A percentile compares a stretch with the other conserved stretches of the same genome.
Evolutionary conservation across 2,113 vertebrate species (phyloP).

Genomic region (Poecile atricapillus): DNA sequence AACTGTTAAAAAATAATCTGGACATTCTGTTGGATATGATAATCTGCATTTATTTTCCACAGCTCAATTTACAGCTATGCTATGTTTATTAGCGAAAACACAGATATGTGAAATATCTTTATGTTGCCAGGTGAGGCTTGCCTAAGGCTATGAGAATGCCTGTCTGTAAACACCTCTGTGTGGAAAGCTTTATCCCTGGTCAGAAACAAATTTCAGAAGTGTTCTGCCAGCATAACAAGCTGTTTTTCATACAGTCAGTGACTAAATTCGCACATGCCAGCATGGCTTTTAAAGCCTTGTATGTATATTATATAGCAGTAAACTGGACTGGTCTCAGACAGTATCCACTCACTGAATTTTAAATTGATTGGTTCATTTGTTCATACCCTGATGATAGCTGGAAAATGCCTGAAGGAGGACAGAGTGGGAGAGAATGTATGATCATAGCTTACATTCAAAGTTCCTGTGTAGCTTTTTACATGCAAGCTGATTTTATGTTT

Average conservation of each 20-base stretch:
- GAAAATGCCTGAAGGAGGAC: background rate
- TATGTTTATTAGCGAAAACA: background rate
- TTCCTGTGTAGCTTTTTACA: background rate
- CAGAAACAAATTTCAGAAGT: background rate
- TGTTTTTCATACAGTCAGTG: background rate
- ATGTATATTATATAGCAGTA: background rate
- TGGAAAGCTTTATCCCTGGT: background rate
- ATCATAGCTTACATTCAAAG: background rate
- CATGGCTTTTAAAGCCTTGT: background rate
- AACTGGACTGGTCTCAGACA: background rate
- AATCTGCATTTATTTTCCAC: background rate
- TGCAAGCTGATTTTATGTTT: background rate
- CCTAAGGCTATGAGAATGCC: background rate
- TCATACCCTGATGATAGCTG: background rate
- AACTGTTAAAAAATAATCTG: background rate
- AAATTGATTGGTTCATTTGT: background rate
- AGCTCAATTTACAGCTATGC: background rate
- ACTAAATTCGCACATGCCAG: background rate
- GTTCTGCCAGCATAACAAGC: background rate
- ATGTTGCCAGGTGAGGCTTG: background rate
- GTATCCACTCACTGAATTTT: background rate
- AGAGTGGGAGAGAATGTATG: background rate
- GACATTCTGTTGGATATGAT: background rate
- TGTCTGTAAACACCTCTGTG: background rate
- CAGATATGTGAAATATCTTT: background rate